Base-by-base conservation (phyloP, 2,113 vertebrate species). In the Elachura formosa region DNA sequence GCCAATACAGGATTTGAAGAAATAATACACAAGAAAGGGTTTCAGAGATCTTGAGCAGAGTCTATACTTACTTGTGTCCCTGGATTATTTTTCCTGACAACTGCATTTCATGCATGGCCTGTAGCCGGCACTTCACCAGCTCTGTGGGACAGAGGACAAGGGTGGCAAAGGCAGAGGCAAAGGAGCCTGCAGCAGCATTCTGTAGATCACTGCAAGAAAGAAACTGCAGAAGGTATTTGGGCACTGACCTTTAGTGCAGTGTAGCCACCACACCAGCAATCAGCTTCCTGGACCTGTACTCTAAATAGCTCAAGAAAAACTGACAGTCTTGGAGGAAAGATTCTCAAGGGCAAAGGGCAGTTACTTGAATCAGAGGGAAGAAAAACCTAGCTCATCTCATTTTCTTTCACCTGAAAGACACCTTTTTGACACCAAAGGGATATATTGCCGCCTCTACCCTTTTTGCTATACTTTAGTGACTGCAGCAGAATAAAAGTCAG, bases 41-140 rank as follows among this genome's bases (percentile, higher is more conserved):
- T 82, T 54, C 19, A 25, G 64, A 73, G 40, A 54, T 40, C 31
- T 7, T 16, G 3, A 13, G 49, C 66, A 82, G 75, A 51, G 10
- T 36, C 7, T 26, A 34, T 36, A 81, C 99, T 98, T 98, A 99
- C 99, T 98, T 99, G 33, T 99, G 99, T 86, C 98, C 98, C 49
- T 95, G 95, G 10, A 96, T 61, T n/a, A 99, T 98, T 95, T 98
- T 99, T 38, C 99, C 99, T 0, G 99, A 98, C 0, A 97, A 28
- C 92, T 98, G 97, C 99, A 99, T 99, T 85, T 99, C 99, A 5
- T 98, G 98, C 99, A 99, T 99, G 88, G 99, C 97, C 96, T 99
- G 99, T 46, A 99, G 98, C 12, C 99, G 98, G 96, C 99, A 99
- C 97, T 99, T 99, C 73, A 99, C 99, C 5, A 99, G 98, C 95